A percentile compares a stretch with the other conserved stretches of the same genome.
Evolutionary conservation across 30 jellyfish, hydroid and myxozoan genomes (phyloP).

Genomic region (Turritopsis rubra): DNA sequence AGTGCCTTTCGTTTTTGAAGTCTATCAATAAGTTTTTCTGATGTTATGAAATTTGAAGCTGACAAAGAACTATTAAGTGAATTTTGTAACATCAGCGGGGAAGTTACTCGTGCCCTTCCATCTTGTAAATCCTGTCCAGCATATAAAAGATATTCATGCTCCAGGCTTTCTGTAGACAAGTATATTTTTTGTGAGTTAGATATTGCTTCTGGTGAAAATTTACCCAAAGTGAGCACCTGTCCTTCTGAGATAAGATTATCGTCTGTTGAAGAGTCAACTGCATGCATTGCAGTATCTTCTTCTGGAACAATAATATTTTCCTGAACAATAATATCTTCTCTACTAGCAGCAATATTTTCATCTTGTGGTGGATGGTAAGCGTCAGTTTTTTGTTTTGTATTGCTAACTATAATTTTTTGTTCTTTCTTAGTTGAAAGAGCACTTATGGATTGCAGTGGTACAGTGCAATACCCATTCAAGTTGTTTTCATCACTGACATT

Average conservation of each 20-base stretch:
- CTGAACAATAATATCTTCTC: background rate
- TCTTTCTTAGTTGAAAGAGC: background rate
- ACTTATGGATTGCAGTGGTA: background rate
- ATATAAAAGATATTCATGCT: background rate
- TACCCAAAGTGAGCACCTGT: background rate
- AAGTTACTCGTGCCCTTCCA: background rate
- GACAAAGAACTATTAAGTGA: background rate
- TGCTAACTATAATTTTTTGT: background rate
- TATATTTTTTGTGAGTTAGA: background rate
- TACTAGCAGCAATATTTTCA: background rate
- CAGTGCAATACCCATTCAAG: background rate
- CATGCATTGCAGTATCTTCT: background rate
- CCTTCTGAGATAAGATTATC: conserved; percentile 6
- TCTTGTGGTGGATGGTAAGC: no score
- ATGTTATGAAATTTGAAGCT: background rate
- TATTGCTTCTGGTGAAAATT: conserved; percentile 2
- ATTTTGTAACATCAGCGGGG: background rate
- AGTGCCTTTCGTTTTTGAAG: background rate
- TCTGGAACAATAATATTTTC: background rate
- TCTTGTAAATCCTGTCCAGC: background rate
- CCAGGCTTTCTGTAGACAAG: background rate
- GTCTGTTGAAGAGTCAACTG: background rate
- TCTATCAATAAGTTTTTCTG: background rate
- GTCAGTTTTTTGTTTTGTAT: background rate
- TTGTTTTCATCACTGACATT: background rate